Percentiles rank a stretch among this genome's conserved stretches.
Conservation (phyloP, 2,797 vertebrate species). For the Macrochelys suwanniensis region DNA sequence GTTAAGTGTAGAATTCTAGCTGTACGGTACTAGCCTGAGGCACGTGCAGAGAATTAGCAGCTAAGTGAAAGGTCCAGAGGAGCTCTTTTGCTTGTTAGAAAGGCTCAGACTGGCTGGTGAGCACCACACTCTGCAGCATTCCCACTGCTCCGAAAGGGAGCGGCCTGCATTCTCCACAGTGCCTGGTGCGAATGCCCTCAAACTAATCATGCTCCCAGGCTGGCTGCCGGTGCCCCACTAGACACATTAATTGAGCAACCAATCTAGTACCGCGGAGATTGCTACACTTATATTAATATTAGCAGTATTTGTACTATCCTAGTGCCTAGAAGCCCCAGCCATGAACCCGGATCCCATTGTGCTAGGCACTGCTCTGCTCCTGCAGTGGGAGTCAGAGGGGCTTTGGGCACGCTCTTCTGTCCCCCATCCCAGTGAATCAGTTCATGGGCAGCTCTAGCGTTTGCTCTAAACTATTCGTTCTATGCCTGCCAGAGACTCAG, state of each 20-base stretch:
- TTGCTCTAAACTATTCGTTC: neutral
- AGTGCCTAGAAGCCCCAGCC: neutral
- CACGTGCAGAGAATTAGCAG: neutral
- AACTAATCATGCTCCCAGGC: neutral
- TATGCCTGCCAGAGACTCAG: neutral
- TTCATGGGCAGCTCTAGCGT: neutral
- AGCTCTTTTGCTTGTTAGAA: neutral
- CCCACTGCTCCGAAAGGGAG: neutral
- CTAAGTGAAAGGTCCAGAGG: neutral
- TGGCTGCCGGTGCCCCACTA: neutral
- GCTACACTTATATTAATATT: neutral
- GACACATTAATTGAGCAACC: neutral
- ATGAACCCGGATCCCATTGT: neutral
- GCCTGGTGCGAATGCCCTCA: neutral
- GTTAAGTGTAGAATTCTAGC: neutral
- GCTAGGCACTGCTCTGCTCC: neutral
- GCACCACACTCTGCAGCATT: accelerated
- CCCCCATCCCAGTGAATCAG: neutral
- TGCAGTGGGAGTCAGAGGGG: accelerated
- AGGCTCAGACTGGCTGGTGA: neutral
- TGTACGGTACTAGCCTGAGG: neutral
- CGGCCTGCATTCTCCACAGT: neutral
- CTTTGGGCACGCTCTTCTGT: neutral
- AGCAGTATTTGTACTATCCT: neutral
- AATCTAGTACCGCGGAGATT: neutral